Base-by-base conservation (phyloP, 2,797 vertebrate species). In the Cyclopterus lumpus region DNA sequence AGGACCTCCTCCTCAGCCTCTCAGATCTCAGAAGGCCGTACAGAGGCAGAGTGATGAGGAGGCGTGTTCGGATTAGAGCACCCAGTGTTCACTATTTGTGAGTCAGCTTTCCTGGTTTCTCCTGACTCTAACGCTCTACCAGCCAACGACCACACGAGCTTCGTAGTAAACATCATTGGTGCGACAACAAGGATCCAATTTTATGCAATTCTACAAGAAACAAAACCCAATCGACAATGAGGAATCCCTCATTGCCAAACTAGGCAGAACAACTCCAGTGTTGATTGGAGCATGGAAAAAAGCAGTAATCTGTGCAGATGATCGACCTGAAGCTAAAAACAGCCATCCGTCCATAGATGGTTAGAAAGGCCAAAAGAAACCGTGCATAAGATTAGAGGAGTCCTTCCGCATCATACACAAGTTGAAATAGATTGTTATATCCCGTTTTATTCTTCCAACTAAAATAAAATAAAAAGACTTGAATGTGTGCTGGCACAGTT, bases 401-500 rank as follows among this genome's bases (percentile, higher is more conserved):
- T 75, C 30, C 38, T 68, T 79, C 46, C 66, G 66, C 34, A 53
- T 58, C 22, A 68, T 9, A 55, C 61, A 83, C 49, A 67, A 64
- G 36, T 38, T 73, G 20, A 69, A 42, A 53, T n/a, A 79, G 16
- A 58, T 71, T 76, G 44, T 58, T 59, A 66, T 57, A 60, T 62
- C 60, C 51, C 46, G 51, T 73, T 63, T 51, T 61, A 64, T 28
- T 26, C 5, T 54, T 71, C n/a, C 68, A 76, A 67, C 28, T 16
- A 8, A 48, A 61, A 61, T 1, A 46, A 55, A 44, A 79, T 69
- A 26, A 70, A 71, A 22, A 6, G 70, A 18, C n/a, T n/a, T 24
- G 51, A 55, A 83, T 78, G 67, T 70, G 60, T 81, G 64, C 73
- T 67, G 77, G 77, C 76, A 87, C 84, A 79, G 78, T 85, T 85